These are phyloP conservation scores for Lepidurus couesii DNA, from an alignment of 1,140 invertebrate species.

Conservation along the genomic window DNA sequence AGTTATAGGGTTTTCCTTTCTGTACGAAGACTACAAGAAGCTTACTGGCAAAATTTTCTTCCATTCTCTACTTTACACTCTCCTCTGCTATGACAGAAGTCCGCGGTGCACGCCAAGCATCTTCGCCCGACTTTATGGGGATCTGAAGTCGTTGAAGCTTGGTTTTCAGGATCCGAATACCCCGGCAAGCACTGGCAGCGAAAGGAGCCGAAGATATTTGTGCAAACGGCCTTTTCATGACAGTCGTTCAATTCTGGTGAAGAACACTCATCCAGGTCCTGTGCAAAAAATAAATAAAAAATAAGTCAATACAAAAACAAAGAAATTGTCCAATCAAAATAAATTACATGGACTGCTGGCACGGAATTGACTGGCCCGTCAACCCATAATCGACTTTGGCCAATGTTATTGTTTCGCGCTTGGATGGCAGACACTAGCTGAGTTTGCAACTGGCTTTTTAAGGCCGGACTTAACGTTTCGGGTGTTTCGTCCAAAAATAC, in stretches of 20 bases:
- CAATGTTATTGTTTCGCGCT: constrained; percentile 74
- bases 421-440: constrained; percentile 78
- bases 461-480: constrained; percentile 54
- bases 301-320: neutral
- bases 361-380: constrained; percentile 69
- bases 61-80: constrained; percentile 68
- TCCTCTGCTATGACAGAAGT: constrained; percentile 73
- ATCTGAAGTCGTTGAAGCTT: constrained; percentile 51
- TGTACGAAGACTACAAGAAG: constrained; percentile 35
- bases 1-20: neutral
- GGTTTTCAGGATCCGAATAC: constrained; percentile 57
- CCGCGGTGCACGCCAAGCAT: constrained; percentile 64
- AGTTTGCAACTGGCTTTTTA: constrained; percentile 69
- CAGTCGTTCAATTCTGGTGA: constrained; percentile 85
- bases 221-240: constrained; percentile 70
- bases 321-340: neutral
- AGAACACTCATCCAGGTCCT: constrained; percentile 85
- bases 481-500: constrained; percentile 64
- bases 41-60: constrained; percentile 71
- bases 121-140: constrained; percentile 59
- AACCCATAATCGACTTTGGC: constrained; percentile 74
- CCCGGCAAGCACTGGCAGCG: constrained; percentile 75
- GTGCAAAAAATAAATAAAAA: constrained; percentile 39
- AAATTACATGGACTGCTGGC: constrained; percentile 56
- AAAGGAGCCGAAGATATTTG: constrained; percentile 84